phyloP scores from a whole-genome alignment of 2,797 vertebrate species.

The Xenentodon cancila region DNA sequence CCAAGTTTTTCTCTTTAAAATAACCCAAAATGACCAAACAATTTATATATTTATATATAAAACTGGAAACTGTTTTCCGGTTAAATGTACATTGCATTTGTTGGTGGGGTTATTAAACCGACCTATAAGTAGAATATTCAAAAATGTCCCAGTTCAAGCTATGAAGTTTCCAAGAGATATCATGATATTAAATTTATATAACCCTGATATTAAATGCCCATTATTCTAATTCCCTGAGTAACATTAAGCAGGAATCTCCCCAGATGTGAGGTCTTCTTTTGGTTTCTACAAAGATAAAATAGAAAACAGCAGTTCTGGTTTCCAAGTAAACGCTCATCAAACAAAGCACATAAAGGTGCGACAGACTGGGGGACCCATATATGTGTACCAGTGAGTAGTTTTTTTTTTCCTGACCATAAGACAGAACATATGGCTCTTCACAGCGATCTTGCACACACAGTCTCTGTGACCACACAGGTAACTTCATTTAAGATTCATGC shows the following conservation, averaged over 20 bases:
- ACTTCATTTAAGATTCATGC: background rate
- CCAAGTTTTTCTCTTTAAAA: slow-evolving; percentile 1
- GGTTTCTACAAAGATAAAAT: background rate
- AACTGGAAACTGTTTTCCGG: slow-evolving; percentile 8
- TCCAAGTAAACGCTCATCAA: slow-evolving; percentile 12
- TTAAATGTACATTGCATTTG: background rate
- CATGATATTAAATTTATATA: too few relatives aligned
- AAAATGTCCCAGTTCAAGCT: background rate
- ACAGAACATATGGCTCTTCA: slow-evolving; percentile 4
- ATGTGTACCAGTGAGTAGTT: background rate
- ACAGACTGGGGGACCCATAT: slow-evolving; percentile 2
- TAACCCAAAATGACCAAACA: slow-evolving; percentile 4
- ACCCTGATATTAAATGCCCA: background rate
- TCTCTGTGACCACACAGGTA: background rate
- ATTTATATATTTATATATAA: too few relatives aligned
- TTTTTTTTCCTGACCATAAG: slow-evolving; percentile 1
- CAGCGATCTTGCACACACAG: background rate
- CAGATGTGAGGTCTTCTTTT: slow-evolving; percentile 12
- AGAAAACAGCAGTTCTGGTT: slow-evolving; percentile 1
- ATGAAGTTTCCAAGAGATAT: background rate
- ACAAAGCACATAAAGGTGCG: slow-evolving; percentile 9
- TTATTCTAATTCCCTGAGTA: slow-evolving; percentile 35
- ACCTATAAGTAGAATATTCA: slow-evolving; percentile 7
- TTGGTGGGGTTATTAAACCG: background rate
- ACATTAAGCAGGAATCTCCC: slow-evolving; percentile 13